Conservation (phyloP, 2,113 vertebrate genomes). For the Daboia siamensis region DNA sequence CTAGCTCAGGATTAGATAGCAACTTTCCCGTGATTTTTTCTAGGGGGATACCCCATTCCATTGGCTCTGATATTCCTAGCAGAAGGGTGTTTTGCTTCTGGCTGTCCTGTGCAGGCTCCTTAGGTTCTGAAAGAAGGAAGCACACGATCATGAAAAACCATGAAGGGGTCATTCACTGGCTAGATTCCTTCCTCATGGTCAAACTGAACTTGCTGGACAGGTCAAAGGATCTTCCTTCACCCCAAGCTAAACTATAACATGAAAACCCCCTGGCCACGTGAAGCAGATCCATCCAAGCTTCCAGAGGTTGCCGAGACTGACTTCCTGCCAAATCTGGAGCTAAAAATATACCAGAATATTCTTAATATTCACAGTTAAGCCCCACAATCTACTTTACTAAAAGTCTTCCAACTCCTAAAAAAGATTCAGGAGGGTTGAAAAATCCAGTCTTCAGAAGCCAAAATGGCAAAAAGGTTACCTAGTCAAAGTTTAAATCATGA, state of each 20-base stretch:
- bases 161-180: not conserved
- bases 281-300: not conserved
- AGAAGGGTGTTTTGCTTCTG: not conserved
- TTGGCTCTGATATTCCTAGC: not conserved
- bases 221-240: not conserved
- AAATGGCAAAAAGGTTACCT: not conserved
- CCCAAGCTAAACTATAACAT: not conserved
- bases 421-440: not conserved
- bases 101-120: not conserved
- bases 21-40: not conserved
- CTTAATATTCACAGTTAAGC: not conserved
- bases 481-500: not conserved
- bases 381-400: too few relatives aligned
- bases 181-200: not conserved
- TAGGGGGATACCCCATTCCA: not conserved
- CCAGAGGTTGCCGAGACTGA: not conserved
- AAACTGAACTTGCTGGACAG: not conserved
- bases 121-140: not conserved
- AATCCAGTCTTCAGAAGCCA: not conserved
- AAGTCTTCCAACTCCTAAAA: not conserved
- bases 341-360: not conserved
- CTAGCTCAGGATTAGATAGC: not conserved
- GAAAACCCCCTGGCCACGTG: not conserved
- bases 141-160: not conserved
- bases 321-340: not conserved